phyloP scores from a whole-genome alignment of 2,113 vertebrate species.

The Corythornis vintsioides region DNA sequence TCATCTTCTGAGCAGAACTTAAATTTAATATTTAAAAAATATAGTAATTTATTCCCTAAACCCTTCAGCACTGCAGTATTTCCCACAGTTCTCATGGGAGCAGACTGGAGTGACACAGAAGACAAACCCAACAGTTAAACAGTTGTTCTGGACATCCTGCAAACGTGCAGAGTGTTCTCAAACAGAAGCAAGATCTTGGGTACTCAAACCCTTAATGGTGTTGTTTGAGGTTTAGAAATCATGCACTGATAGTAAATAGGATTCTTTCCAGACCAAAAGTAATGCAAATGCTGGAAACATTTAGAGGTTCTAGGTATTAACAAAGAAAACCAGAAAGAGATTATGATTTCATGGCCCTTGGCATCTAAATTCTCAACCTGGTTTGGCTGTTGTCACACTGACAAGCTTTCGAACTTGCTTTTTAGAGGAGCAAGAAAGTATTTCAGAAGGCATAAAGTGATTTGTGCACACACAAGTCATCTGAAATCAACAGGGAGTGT shows the following conservation, averaged over 20 bases:
- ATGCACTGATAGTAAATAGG: neutral
- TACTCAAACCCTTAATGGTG: neutral
- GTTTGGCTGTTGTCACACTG: neutral
- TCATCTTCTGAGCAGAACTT: neutral
- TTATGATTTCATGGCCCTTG: neutral
- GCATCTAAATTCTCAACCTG: neutral
- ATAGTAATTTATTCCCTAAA: neutral
- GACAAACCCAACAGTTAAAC: neutral
- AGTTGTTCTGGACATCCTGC: neutral
- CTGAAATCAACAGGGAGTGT: neutral
- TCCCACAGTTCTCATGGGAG: neutral
- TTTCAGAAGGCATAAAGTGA: neutral
- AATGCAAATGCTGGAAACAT: neutral
- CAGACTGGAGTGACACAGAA: neutral
- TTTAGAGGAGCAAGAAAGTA: neutral
- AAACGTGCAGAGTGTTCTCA: neutral
- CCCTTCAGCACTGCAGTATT: neutral
- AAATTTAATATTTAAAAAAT: neutral
- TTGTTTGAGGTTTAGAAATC: neutral
- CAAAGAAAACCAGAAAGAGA: neutral
- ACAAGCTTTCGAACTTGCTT: neutral
- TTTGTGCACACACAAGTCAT: neutral
- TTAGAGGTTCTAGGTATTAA: neutral
- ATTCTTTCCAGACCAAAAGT: neutral
- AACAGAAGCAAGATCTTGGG: neutral